phyloP scores from a whole-genome alignment of 2,888 invertebrate genomes.

The Thecophora atra region DNA sequence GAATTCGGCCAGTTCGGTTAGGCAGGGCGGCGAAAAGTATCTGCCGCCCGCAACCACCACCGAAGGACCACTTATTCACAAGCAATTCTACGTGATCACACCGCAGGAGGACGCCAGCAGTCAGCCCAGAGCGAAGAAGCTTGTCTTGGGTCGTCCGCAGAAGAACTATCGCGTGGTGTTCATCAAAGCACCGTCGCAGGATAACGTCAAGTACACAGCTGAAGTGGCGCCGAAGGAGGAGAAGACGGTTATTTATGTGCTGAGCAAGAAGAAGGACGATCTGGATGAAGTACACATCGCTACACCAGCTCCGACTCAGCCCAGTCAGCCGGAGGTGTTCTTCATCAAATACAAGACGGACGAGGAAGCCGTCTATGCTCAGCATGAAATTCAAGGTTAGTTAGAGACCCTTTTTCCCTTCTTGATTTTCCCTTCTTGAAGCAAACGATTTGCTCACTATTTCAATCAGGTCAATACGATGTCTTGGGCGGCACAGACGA shows the following conservation, averaged over 20 bases:
- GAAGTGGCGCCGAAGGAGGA: constrained; percentile 64
- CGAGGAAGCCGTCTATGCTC: constrained; percentile 63
- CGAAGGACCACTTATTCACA: constrained; percentile 59
- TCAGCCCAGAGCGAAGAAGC: constrained; percentile 54
- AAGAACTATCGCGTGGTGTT: constrained; percentile 65
- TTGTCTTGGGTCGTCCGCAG: constrained; percentile 63
- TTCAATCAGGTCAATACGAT: constrained; percentile 56
- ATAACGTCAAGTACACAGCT: constrained; percentile 58
- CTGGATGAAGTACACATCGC: constrained; percentile 59
- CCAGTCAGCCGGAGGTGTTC: constrained; percentile 66
- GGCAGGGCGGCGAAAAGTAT: constrained; percentile 58
- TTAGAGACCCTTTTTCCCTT: background rate
- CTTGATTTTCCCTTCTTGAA: too few relatives aligned
- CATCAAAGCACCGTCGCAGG: constrained; percentile 62
- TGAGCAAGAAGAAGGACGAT: constrained; percentile 62
- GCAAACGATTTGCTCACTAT: constrained; percentile 4
- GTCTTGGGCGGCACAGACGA: constrained; percentile 60
- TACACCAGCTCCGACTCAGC: constrained; percentile 61
- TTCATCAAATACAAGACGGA: constrained; percentile 66
- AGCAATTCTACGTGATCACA: constrained; percentile 63
- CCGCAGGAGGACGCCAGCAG: constrained; percentile 61
- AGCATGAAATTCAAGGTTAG: constrained; percentile 63
- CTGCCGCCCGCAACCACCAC: constrained; percentile 56
- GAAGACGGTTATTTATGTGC: constrained; percentile 66
- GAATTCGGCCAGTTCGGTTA: background rate